Conservation (phyloP, 2,113 vertebrate species). For the Menidia beryllina region DNA sequence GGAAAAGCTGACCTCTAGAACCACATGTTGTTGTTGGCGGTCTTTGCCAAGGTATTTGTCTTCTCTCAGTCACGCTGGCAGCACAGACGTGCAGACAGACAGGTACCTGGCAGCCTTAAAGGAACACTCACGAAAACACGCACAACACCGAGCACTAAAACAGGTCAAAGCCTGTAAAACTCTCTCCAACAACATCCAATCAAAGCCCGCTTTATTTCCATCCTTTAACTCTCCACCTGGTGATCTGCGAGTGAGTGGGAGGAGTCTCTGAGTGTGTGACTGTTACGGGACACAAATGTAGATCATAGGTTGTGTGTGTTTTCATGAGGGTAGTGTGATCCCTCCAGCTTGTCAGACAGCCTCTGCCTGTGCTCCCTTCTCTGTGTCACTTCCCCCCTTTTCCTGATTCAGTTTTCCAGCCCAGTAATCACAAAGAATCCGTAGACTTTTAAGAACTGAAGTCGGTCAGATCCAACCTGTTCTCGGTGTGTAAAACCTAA, state of each 20-base stretch:
- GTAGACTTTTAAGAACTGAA: neutral
- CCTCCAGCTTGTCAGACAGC: neutral
- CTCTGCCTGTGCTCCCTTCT: neutral
- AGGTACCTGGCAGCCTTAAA: slow-evolving; percentile 20
- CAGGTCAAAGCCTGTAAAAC: neutral
- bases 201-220: slow-evolving; percentile 50
- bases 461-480: too few relatives aligned
- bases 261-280: slow-evolving; percentile 3
- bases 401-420: neutral
- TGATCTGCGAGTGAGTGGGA: slow-evolving; percentile 36
- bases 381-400: neutral
- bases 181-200: slow-evolving; percentile 24
- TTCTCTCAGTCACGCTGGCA: neutral
- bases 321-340: slow-evolving; percentile 19
- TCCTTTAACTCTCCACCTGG: slow-evolving; percentile 36
- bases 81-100: slow-evolving; percentile 28
- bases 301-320: slow-evolving; percentile 4
- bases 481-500: neutral
- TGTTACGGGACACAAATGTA: neutral
- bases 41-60: slow-evolving; percentile 10
- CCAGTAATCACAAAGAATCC: neutral
- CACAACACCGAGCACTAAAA: slow-evolving; percentile 11
- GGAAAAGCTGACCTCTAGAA: too few relatives aligned
- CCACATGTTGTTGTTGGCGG: too few relatives aligned
- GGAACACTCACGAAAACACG: slow-evolving; percentile 14